Evolutionary conservation across 2,888 invertebrate species (phyloP), one percentile per base, ranked within the genome.

Genomic region (Hetaerina titia): DNA sequence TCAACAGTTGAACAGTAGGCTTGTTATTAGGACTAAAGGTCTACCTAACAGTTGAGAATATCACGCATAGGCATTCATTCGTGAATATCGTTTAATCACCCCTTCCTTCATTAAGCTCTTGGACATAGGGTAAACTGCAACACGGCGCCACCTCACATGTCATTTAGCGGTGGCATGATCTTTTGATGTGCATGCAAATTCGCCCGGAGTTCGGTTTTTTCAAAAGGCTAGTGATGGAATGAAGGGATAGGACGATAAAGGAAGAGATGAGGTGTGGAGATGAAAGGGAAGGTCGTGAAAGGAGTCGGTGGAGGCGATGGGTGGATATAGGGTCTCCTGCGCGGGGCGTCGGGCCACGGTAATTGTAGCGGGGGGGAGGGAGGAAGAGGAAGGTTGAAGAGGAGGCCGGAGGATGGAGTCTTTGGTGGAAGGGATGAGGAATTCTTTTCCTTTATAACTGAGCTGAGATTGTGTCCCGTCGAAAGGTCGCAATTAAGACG

Each of bases 401-500:
- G 45, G 45, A 45, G 22, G 81, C 5, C 19, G 13, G 25, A 31
- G 22, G 81, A 69, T 31, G 13, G 31, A 9, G 81, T 8, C 25
- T 13, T 9, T 81, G 81, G 8, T 31, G 9, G 69, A 31, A 7
- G 81, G 81, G 13, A 31, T 11, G 69, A 69, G 81, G 69, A 31
- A 81, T 81, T 25, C 31, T 31, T 81, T 81, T 81, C 69, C 81
- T 31, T 81, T 81, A 81, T 81, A 31, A 81, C 25, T 11, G 81
- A 31, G 9, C 11, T 25, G 81, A 81, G 81, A 81, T 81, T 81
- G 81, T 81, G 81, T 81, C 81, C 81, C 81, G 15, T 81, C 81
- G 81, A 81, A 81, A 81, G 81, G 81, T 81, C 81, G 81, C 81
- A 81, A 81, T 81, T 81, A 81, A 81, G 81, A 81, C 81, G 25